Conservation (phyloP, 2,888 invertebrate genomes). For the Ormyrus nitidulus region DNA sequence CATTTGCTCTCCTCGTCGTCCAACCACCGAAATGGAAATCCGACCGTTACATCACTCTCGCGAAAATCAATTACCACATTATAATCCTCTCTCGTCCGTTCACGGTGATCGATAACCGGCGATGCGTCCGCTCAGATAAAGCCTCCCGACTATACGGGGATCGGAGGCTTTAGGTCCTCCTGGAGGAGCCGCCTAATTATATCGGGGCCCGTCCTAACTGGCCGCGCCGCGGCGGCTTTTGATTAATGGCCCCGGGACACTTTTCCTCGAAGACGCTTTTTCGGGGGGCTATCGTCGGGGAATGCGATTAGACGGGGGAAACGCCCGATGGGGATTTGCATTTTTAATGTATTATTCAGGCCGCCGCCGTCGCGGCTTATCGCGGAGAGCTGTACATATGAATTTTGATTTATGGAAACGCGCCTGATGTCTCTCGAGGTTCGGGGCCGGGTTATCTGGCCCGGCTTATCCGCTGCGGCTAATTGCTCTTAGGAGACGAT, state of each 20-base stretch:
- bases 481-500: constrained; percentile 13
- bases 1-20: no score
- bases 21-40: background rate
- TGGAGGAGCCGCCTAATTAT: constrained; percentile 60
- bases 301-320: constrained; percentile 39
- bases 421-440: no score
- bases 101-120: constrained; percentile 31
- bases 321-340: constrained; percentile 38
- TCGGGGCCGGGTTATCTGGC: no score
- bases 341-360: constrained; percentile 43
- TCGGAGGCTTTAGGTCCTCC: constrained; percentile 26
- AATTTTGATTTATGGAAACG: constrained; percentile 54
- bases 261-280: constrained; percentile 36
- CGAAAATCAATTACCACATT: constrained; percentile 42
- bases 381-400: background rate
- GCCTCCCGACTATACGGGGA: no score
- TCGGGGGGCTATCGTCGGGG: constrained; percentile 26
- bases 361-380: constrained; percentile 17
- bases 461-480: constrained; percentile 3
- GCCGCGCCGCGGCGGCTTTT: constrained; percentile 51
- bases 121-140: no score
- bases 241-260: constrained; percentile 54
- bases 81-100: constrained; percentile 8
- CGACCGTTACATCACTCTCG: background rate
- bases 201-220: constrained; percentile 60